Evolutionary conservation across 1,140 invertebrate genomes (phyloP).

Genomic region (Drosophila obscura): DNA sequence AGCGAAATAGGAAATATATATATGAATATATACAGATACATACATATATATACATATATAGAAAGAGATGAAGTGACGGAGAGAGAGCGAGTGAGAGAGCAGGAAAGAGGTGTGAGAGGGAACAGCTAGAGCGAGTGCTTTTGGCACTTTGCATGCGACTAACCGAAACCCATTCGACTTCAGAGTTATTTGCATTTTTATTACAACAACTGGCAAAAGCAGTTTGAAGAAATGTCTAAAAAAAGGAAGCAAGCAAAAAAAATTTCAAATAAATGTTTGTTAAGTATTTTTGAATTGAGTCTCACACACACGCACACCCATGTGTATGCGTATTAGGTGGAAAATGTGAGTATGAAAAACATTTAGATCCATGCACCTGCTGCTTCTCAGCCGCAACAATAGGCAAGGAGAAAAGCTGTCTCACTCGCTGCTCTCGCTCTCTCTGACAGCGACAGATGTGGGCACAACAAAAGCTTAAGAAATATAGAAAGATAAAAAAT

Average conservation of each 20-base stretch:
- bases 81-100: not conserved
- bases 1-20: constrained; percentile 28
- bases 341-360: constrained; percentile 47
- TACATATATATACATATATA: no score
- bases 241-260: constrained; percentile 25
- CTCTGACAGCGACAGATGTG: constrained; percentile 39
- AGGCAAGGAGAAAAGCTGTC: no score
- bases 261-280: constrained; percentile 82
- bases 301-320: constrained; percentile 44
- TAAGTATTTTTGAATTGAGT: constrained; percentile 82
- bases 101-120: no score
- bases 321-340: constrained; percentile 45
- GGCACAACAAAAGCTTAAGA: constrained; percentile 5
- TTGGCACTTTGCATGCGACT: constrained; percentile 79
- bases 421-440: not conserved
- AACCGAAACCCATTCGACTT: constrained; percentile 61
- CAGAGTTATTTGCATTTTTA: constrained; percentile 80
- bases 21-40: no score
- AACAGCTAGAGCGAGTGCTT: constrained; percentile 33
- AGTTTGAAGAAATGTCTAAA: constrained; percentile 41
- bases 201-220: constrained; percentile 73
- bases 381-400: constrained; percentile 58
- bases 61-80: not conserved
- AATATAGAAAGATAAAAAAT: not conserved
- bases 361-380: constrained; percentile 63